Conservation (phyloP, 1,140 invertebrate genomes). For the Drosophila biarmipes region DNA sequence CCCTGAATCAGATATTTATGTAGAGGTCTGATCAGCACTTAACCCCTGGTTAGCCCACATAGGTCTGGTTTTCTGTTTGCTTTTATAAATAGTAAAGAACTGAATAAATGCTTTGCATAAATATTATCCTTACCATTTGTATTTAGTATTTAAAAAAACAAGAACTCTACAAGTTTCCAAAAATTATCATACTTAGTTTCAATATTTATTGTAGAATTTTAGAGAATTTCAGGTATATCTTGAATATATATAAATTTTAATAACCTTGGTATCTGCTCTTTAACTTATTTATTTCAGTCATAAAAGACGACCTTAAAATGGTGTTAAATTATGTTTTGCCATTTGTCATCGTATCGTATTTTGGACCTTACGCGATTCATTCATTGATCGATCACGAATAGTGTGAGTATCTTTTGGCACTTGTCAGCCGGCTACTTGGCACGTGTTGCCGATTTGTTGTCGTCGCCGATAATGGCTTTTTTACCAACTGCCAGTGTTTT, state of each 20-base stretch:
- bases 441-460: constrained; percentile 72
- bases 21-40: constrained; percentile 46
- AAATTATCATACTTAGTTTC: too few species aligned
- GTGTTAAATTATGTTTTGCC: constrained; percentile 6
- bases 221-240: too few species aligned
- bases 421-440: constrained; percentile 59
- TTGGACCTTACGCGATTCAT: constrained; percentile 63
- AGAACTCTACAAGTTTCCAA: too few species aligned
- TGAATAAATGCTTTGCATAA: too few species aligned
- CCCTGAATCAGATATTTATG: constrained; percentile 54
- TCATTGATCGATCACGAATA: constrained; percentile 80
- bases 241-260: neutral
- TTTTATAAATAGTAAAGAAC: too few species aligned
- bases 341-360: constrained; percentile 43
- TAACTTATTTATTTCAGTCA: neutral
- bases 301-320: neutral
- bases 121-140: too few species aligned
- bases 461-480: constrained; percentile 36
- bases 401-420: constrained; percentile 68
- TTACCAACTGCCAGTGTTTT: constrained; percentile 20
- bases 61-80: too few species aligned
- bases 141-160: too few species aligned
- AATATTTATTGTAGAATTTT: too few species aligned
- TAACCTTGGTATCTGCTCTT: neutral
- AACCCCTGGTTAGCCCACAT: neutral